Evolutionary conservation across 2,888 invertebrate genomes (phyloP).

Genomic region (Alentia gelatinosa): DNA sequence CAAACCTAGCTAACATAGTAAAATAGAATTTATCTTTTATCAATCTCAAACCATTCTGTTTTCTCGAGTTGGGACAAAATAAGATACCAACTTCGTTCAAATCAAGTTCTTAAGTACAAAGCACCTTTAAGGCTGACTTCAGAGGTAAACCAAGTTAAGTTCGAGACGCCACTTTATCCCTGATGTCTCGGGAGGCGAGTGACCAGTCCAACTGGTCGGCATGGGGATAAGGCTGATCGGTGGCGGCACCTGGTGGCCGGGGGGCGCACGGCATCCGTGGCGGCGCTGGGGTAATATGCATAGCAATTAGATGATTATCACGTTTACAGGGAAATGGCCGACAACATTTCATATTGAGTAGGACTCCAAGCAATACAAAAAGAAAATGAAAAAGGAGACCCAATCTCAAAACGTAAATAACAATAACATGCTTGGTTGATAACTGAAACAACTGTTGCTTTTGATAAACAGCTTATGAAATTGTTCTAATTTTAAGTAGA

Average conservation of each 20-base stretch:
- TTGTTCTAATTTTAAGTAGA: constrained; percentile 10
- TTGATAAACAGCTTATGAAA: background rate
- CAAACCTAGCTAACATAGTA: background rate
- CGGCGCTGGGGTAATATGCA: background rate
- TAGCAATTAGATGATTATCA: constrained; percentile 6
- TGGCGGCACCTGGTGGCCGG: background rate
- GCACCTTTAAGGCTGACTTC: background rate
- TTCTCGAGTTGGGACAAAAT: background rate
- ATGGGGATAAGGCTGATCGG: background rate
- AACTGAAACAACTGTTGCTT: background rate
- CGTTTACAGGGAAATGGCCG: background rate
- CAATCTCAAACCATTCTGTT: background rate
- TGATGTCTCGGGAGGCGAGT: background rate
- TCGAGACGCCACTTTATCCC: background rate
- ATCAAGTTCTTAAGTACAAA: constrained; percentile 21
- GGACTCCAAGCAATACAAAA: background rate
- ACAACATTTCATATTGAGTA: background rate
- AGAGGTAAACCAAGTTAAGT: background rate
- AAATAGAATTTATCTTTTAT: background rate
- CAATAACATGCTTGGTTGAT: constrained; percentile 15
- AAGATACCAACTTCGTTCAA: background rate
- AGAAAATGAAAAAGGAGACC: background rate
- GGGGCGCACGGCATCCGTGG: background rate
- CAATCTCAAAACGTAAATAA: constrained; percentile 26
- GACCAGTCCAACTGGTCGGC: background rate